These are phyloP conservation scores for Pelvicachromis taeniatus DNA, from an alignment of 2,113 vertebrate genomes.

Conservation along the genomic window DNA sequence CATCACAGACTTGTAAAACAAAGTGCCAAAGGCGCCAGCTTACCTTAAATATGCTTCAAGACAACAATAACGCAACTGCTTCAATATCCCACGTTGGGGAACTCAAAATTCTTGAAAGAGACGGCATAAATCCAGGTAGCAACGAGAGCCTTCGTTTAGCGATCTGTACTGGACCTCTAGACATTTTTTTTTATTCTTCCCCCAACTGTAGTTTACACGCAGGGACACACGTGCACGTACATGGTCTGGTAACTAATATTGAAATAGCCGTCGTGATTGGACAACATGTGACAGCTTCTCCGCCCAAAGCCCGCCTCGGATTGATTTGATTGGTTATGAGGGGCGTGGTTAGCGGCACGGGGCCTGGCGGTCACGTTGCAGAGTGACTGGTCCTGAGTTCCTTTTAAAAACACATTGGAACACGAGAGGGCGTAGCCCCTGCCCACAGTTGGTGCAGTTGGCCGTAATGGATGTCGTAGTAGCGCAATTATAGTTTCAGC, in stretches of 20 bases:
- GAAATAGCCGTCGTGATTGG: constrained; percentile 41
- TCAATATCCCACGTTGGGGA: not conserved
- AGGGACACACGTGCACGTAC: constrained; percentile 60
- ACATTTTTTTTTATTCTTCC: not conserved
- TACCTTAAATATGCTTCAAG: constrained; percentile 16
- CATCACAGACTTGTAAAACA: not conserved
- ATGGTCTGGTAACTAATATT: not conserved
- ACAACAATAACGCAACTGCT: too few relatives aligned
- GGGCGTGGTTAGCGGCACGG: constrained; percentile 53
- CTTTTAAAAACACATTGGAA: constrained; percentile 8
- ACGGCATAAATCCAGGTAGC: not conserved
- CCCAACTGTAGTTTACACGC: constrained; percentile 55
- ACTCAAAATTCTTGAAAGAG: not conserved
- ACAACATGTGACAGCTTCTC: fast-evolving
- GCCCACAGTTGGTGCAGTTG: not conserved
- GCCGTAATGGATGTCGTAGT: not conserved
- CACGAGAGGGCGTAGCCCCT: not conserved
- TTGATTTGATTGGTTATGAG: constrained; percentile 30
- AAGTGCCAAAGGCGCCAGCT: not conserved
- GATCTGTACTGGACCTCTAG: not conserved
- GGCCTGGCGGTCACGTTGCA: constrained; percentile 65
- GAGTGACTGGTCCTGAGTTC: constrained; percentile 34
- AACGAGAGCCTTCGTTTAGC: not conserved
- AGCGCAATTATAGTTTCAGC: not conserved
- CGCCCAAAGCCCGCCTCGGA: not conserved